Evolutionary conservation across 2,113 vertebrate genomes (phyloP).

Genomic region (Oreochromis niloticus): DNA sequence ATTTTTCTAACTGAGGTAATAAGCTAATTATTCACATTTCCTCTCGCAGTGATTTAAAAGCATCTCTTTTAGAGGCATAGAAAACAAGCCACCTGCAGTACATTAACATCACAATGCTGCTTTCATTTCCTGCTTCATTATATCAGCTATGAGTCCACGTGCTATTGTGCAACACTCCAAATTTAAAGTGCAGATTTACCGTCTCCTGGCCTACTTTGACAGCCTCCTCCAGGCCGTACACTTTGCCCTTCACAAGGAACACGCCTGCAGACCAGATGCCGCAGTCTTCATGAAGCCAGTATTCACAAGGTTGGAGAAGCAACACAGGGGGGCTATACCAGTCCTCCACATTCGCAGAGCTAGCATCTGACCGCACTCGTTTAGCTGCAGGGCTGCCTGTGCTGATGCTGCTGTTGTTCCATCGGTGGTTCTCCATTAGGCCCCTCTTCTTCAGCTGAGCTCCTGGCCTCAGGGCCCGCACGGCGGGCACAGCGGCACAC

Average conservation of each 20-base stretch:
- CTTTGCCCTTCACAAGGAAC: slow-evolving; percentile 74
- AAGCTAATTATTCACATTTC: background rate
- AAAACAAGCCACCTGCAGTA: background rate
- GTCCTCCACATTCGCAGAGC: slow-evolving; percentile 31
- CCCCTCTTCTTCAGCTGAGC: slow-evolving; percentile 28
- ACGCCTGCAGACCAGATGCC: slow-evolving; percentile 74
- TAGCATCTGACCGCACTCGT: slow-evolving; percentile 24
- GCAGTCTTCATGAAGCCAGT: slow-evolving; percentile 80
- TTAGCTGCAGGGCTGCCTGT: slow-evolving; percentile 54
- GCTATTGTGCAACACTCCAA: background rate
- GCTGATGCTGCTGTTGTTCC: background rate
- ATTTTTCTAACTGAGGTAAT: background rate
- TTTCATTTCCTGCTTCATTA: background rate
- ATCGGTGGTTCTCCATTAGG: background rate
- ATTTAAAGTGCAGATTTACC: slow-evolving; percentile 50
- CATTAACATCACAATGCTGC: too few species aligned
- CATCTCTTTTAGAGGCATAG: background rate
- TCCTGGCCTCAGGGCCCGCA: background rate
- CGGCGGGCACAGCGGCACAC: background rate
- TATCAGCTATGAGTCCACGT: background rate
- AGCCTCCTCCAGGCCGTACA: slow-evolving; percentile 75
- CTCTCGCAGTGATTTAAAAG: background rate
- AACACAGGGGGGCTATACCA: slow-evolving; percentile 74
- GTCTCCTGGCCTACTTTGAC: slow-evolving; percentile 68
- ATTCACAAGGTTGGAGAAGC: slow-evolving; percentile 67